Evolutionary conservation across 2,888 invertebrate species (phyloP), one percentile per base, ranked within the genome.

Genomic region (Fragum fragum): DNA sequence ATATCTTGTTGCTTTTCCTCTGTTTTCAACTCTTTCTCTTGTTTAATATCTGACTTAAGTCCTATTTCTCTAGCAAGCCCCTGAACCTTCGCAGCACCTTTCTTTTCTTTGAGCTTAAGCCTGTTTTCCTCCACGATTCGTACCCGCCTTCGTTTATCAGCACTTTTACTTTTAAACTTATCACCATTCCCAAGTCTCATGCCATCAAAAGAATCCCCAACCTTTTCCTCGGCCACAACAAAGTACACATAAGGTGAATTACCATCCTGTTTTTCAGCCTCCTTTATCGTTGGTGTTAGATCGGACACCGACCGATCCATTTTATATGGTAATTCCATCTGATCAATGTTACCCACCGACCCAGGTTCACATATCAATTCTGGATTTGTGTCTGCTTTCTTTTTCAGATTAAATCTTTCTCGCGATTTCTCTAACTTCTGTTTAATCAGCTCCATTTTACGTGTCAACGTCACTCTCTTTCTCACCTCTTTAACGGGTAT

Each of bases 341-440:
- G 26, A 11, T 71, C 72, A 14, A 59, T 61, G 36, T 28, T 28
- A 26, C 76, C 59, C 11, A 28, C 32, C 16, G 59, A n/a, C 7
- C 47, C 72, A 9, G 81, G 83, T 52, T 76, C 76, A 68, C 83
- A 81, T 47, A 36, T 76, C 7, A 77, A 23, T 28, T 68, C 73
- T 2, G 70, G 32, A 11, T 72, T 21, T 16, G 81, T 72, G 29
- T 52, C 55, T 9, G 68, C 47, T 26, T 63, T 53, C 23, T 52
- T 55, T 59, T 70, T 79, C 57, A 82, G 82, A 28, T 80, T 83
- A 71, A 85, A 81, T 52, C 86, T 59, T 59, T 85, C 88, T 23
- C 89, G 66, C 0, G 89, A 89, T 80, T 84, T 83, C 47, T 89
- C 89, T 14, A 89, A 68, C 61, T 85, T 88, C 36, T 81, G 76